Evolutionary conservation across 2,888 invertebrate genomes (phyloP), one percentile per base, ranked within the genome.

Genomic region (Brachynemurus nebulosus): DNA sequence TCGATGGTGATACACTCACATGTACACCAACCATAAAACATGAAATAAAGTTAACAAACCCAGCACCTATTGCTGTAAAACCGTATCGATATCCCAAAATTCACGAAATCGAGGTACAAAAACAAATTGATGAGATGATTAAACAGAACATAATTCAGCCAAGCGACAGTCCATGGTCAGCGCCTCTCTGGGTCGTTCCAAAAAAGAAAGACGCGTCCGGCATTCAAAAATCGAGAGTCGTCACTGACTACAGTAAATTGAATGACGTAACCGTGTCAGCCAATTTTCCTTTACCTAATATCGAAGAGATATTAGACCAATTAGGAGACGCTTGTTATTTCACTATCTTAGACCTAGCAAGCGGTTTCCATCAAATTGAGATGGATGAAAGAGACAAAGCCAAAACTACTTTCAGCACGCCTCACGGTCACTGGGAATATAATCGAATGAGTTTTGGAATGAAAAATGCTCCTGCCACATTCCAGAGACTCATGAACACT

Each of bases 301-400:
- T 61, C 9, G 48, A 50, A 2, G 57, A 59, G 12, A 50, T 59
- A 4, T 44, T 60, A 18, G 57, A 59, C 35, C 53, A 57, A 45
- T 38, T 59, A 21, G 58, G 58, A 2, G 48, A 50, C 42, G 52
- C 52, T 36, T 41, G 52, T 18, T 59, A 55, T 39, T 60, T 60
- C 43, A 52, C 54, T 1, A 55, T 52, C 0, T 38, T 60, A 4
- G 58, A 61, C 43, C 42, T 59, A 5, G 55, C 57, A 1, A 51
- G 49, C 23, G 59, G 58, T 1, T 61, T 57, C 40, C 54, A 56
- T 39, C 59, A 62, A 44, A 57, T 61, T 2, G 53, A 53, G 11
- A 44, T 60, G 33, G 41, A 51, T 9, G 30, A 42, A 25, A 46
- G 50, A 8, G 52, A 55, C 17, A 50, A 51, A 14, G 35, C 44